Evolutionary conservation across 1,140 invertebrate species (phyloP), one percentile per base, ranked within the genome.

Genomic region (Proales similis): DNA sequence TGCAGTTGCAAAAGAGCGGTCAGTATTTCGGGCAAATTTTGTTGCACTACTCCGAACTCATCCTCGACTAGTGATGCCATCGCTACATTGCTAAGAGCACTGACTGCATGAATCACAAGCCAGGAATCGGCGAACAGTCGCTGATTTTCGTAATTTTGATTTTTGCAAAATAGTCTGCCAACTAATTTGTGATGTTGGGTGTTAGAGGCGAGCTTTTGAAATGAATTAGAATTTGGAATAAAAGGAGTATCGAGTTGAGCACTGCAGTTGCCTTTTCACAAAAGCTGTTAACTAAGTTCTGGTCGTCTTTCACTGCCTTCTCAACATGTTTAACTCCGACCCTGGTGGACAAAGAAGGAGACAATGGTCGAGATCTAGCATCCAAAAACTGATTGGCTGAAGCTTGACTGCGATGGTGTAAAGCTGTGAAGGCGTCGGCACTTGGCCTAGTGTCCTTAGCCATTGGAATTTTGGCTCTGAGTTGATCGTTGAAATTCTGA

Each of bases 1-100:
- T 57, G 51, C 4, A 57, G 30, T 20, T 42, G 17, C 17, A 57
- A 29, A 26, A 57, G 45, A 9, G 51, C 45, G 5, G 26, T 57
- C 1, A 57, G 39, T 17, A 57, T 57, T 26, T 57, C 51, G 20
- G 51, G n/a, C 29, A 57, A 57, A 57, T 57, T 57, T 57, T 57
- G 51, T 24, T 57, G 51, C 4, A 57, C 51, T 3, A 57, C 30
- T 42, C 51, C 51, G 20, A 42, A 57, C 20, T 57, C 51, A 26
- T 57, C 51, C 32, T 57, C 51, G 26, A 27, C 32, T 30, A 57
- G 30, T 5, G 51, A 57, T 9, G 51, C 36, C 36, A 42, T 39
- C n/a, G 22, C 20, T 17, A 57, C 19, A 42, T 57, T 57, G 4
- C 51, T 57, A 9, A 57, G 19, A 57, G 36, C 51, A 22, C 45